A percentile compares a stretch with the other conserved stretches of the same genome.
Evolutionary conservation across 1,140 invertebrate species (phyloP).

Genomic region (Armadillidium nasatum): DNA sequence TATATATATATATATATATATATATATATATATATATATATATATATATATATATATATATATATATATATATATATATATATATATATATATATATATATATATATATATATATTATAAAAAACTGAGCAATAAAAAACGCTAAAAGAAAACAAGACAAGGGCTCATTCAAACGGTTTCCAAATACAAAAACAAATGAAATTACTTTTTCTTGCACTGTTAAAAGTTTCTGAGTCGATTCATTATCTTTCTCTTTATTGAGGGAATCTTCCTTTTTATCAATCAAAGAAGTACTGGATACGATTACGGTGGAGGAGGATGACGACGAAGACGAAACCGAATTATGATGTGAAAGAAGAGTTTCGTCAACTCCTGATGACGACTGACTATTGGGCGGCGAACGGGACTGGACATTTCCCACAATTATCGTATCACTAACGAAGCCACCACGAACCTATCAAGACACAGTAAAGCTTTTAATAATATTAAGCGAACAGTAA

Average conservation of each 20-base stretch:
- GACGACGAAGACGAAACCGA: slow-evolving; percentile 21
- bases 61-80: too few species aligned
- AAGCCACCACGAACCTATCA: slow-evolving; percentile 46
- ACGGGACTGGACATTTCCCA: slow-evolving; percentile 42
- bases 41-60: too few species aligned
- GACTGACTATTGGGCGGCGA: slow-evolving; percentile 28
- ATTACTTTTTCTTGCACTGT: not conserved
- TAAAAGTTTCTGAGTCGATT: not conserved
- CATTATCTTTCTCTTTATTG: not conserved
- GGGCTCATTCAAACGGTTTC: too few species aligned
- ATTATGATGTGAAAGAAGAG: slow-evolving; percentile 21
- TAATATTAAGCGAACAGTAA: not conserved
- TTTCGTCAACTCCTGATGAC: slow-evolving; percentile 3
- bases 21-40: too few species aligned
- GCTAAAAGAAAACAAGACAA: too few species aligned
- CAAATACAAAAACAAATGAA: too few species aligned
- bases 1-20: too few species aligned
- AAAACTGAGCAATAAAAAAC: too few species aligned
- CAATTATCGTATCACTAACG: slow-evolving; percentile 43
- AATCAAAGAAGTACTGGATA: slow-evolving; percentile 13
- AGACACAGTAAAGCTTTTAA: slow-evolving; percentile 16
- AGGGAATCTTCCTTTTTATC: not conserved
- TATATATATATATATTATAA: too few species aligned
- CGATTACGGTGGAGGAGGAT: slow-evolving; percentile 8
- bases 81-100: too few species aligned